phyloP scores from a whole-genome alignment of 2,113 vertebrate species.

The Alosa alosa region DNA sequence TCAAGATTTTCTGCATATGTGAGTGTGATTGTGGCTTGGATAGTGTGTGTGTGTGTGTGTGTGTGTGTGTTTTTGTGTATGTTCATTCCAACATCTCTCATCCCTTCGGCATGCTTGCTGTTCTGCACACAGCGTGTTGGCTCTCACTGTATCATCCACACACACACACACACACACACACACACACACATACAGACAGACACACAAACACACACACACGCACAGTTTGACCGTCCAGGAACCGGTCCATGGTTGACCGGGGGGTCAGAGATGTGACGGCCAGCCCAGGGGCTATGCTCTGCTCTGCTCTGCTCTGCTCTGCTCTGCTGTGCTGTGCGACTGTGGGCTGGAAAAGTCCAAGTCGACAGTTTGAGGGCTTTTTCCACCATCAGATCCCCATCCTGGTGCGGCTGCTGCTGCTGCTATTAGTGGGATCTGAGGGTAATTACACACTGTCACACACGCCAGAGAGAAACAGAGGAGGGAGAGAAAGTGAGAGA shows the following conservation, averaged over 20 bases:
- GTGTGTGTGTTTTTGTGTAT: not conserved
- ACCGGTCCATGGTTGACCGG: not conserved
- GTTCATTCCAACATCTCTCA: not conserved
- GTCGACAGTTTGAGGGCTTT: slow-evolving; percentile 10
- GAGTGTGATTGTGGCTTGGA: too few species aligned
- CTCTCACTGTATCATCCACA: not conserved
- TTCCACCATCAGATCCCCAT: slow-evolving; percentile 34
- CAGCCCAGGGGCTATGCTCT: not conserved
- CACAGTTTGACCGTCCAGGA: not conserved
- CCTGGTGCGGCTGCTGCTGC: slow-evolving; percentile 37
- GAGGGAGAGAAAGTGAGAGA: not conserved
- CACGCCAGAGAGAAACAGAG: slow-evolving; percentile 19
- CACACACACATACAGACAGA: not conserved
- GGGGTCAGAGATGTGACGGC: not conserved
- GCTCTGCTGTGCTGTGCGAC: not conserved
- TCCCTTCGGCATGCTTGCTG: too few species aligned
- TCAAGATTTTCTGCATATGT: too few species aligned
- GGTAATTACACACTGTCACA: slow-evolving; percentile 47
- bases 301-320: not conserved
- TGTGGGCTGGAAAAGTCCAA: slow-evolving; percentile 21
- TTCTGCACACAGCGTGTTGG: too few species aligned
- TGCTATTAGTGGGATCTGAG: slow-evolving; percentile 45
- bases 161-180: not conserved
- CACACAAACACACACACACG: not conserved
- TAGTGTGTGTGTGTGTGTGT: not conserved